Evolutionary conservation across 2,113 vertebrate species (phyloP).

Genomic region (Alectura lathami): DNA sequence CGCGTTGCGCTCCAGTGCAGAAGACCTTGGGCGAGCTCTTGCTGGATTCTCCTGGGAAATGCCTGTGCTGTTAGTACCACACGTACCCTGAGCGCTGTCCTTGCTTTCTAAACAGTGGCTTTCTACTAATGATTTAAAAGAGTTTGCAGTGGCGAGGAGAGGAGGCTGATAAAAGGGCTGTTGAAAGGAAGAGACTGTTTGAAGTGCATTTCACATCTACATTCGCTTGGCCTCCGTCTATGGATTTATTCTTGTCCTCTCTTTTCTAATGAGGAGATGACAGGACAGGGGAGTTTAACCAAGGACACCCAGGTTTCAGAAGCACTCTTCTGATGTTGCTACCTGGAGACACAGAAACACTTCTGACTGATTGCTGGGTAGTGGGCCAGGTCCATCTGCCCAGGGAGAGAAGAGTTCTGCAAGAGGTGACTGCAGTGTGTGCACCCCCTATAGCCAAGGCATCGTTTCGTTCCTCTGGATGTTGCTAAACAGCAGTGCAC

Average conservation of each 20-base stretch:
- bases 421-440: background rate
- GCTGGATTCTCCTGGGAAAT: slow-evolving; percentile 1
- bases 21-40: background rate
- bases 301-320: background rate
- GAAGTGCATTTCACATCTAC: slow-evolving; percentile 43
- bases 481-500: background rate
- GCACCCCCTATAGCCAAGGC: background rate
- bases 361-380: background rate
- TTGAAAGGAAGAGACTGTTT: slow-evolving; percentile 39
- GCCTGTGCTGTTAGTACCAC: background rate
- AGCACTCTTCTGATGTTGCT: background rate
- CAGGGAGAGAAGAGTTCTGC: background rate
- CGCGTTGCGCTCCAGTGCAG: background rate
- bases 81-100: background rate
- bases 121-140: slow-evolving; percentile 24
- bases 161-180: slow-evolving; percentile 16
- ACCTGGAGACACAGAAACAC: background rate
- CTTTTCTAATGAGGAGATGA: slow-evolving; percentile 5
- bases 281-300: background rate
- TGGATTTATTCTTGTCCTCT: background rate
- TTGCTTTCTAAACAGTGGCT: background rate
- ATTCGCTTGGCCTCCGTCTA: background rate
- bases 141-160: background rate
- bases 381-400: background rate
- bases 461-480: background rate